phyloP scores from a whole-genome alignment of 2,797 vertebrate species.

The Gadopsis marmoratus region DNA sequence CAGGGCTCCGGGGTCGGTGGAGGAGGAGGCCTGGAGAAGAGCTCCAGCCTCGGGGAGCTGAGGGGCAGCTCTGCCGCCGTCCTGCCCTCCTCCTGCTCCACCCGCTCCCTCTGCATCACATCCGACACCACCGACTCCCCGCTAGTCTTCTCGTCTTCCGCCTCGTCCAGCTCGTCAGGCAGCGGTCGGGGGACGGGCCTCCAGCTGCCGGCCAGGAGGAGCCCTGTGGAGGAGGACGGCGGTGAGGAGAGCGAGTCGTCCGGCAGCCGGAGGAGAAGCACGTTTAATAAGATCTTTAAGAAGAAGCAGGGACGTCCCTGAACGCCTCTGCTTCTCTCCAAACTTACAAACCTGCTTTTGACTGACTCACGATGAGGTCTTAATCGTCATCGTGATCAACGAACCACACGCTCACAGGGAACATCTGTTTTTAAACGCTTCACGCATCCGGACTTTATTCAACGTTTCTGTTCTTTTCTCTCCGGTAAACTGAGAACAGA shows the following conservation, averaged over 20 bases:
- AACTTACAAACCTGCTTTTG: background rate
- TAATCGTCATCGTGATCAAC: background rate
- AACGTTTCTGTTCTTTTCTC: background rate
- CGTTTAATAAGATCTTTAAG: conserved; percentile 94
- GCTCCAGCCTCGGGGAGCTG: conserved; percentile 92
- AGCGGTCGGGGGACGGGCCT: conserved; percentile 67
- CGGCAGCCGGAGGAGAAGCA: conserved; percentile 87
- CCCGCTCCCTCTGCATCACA: conserved; percentile 88
- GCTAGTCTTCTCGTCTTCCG: conserved; percentile 76
- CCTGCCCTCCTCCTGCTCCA: conserved; percentile 85
- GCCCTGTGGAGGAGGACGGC: conserved; percentile 85
- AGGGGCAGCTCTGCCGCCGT: conserved; percentile 62
- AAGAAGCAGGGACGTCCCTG: conserved; percentile 82
- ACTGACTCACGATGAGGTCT: background rate
- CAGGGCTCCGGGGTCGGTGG: conserved; percentile 59
- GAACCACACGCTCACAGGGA: conserved; percentile 1
- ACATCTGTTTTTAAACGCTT: background rate
- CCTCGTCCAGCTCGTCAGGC: conserved; percentile 75
- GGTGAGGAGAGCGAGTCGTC: conserved; percentile 85
- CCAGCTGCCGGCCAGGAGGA: conserved; percentile 85
- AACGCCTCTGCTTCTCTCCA: conserved; percentile 6
- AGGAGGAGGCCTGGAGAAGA: conserved; percentile 86
- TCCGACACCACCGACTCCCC: conserved; percentile 78
- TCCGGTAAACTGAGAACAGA: background rate
- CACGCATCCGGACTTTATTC: background rate